Conservation (phyloP, 2,888 invertebrate genomes). For the Drosophila neutralis region DNA sequence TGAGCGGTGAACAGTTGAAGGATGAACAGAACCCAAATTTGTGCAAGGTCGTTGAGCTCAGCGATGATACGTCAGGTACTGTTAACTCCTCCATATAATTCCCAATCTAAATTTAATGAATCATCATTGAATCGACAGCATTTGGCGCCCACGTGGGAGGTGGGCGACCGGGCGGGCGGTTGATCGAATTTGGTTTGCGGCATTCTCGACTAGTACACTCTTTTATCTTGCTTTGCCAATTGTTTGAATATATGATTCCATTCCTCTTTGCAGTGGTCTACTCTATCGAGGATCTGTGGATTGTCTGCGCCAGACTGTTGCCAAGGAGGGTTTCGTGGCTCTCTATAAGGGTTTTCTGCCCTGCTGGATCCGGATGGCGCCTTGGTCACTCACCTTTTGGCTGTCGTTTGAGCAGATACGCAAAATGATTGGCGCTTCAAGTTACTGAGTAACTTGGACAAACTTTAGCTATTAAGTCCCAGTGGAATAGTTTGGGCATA, state of each 20-base stretch:
- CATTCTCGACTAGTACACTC: neutral
- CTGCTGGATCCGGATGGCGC: slow-evolving; percentile 96
- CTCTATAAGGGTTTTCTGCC: slow-evolving; percentile 97
- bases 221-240: neutral
- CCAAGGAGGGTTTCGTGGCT: slow-evolving; percentile 93
- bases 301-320: slow-evolving; percentile 93
- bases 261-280: slow-evolving; percentile 87
- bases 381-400: slow-evolving; percentile 98
- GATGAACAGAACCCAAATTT: slow-evolving; percentile 50
- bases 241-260: neutral
- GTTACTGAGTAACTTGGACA: slow-evolving; percentile 64
- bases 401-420: slow-evolving; percentile 94
- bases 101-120: neutral
- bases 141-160: slow-evolving; percentile 88
- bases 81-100: neutral
- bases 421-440: slow-evolving; percentile 87
- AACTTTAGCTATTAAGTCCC: slow-evolving; percentile 8
- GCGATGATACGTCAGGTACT: slow-evolving; percentile 90
- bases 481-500: slow-evolving; percentile 1
- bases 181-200: no score
- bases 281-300: slow-evolving; percentile 94
- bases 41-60: slow-evolving; percentile 88
- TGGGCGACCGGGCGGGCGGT: no score
- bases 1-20: slow-evolving; percentile 23
- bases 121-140: slow-evolving; percentile 85